Percentiles rank a stretch among this genome's conserved stretches.
phyloP scores from a whole-genome alignment of 2,113 vertebrate genomes.

The Apodemus speciosus region DNA sequence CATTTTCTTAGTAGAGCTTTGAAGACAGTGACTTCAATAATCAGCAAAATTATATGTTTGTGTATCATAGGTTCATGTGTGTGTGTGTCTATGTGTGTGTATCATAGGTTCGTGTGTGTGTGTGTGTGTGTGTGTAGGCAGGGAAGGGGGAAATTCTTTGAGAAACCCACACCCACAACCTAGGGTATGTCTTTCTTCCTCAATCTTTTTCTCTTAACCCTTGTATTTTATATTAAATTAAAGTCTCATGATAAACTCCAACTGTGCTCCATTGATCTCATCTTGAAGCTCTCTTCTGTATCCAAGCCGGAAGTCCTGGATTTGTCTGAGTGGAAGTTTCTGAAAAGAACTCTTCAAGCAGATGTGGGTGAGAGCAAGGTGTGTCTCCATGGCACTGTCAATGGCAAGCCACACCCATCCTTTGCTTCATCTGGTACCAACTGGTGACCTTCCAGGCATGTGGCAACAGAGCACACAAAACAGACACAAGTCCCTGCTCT shows the following conservation, averaged over 20 bases:
- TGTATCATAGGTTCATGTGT: neutral
- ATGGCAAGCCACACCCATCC: neutral
- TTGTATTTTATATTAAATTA: neutral
- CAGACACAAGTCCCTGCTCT: neutral
- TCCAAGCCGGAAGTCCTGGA: neutral
- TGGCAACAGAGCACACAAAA: neutral
- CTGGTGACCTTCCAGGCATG: neutral
- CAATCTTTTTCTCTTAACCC: neutral
- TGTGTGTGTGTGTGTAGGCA: neutral
- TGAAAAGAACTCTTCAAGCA: neutral
- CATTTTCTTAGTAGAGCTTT: neutral
- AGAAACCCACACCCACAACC: neutral
- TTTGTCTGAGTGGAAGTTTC: neutral
- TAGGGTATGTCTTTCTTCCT: neutral
- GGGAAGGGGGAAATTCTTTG: neutral
- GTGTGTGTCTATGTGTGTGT: neutral
- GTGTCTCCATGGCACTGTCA: neutral
- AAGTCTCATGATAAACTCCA: neutral
- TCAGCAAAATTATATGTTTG: neutral
- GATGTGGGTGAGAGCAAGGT: neutral
- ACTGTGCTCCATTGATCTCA: neutral
- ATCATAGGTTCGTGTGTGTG: neutral
- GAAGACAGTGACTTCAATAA: neutral
- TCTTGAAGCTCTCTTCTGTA: neutral
- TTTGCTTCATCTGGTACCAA: neutral